Evolutionary conservation across 1,140 invertebrate genomes (phyloP).

Genomic region (Panulirus ornatus): DNA sequence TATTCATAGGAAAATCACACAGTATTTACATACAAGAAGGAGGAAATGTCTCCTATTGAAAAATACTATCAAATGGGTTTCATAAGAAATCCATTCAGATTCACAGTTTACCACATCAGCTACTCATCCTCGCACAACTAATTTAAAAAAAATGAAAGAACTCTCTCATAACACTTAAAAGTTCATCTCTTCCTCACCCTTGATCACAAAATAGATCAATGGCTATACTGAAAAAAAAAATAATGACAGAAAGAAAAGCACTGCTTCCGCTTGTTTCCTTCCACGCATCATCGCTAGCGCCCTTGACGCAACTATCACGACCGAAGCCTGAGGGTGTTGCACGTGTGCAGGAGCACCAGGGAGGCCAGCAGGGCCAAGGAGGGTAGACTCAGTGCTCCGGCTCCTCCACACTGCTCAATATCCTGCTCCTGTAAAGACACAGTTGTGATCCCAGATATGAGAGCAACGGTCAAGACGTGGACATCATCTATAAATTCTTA

Average conservation of each 20-base stretch:
- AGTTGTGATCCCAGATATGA: not conserved
- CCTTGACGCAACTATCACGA: slow-evolving; percentile 54
- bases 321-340: slow-evolving; percentile 21
- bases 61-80: slow-evolving; percentile 12
- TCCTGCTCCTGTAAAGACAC: slow-evolving; percentile 48
- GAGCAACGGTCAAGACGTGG: too few species aligned
- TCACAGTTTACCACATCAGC: slow-evolving; percentile 5
- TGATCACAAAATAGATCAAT: slow-evolving; percentile 39
- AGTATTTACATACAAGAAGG: slow-evolving; percentile 43
- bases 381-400: slow-evolving; percentile 38
- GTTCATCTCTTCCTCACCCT: slow-evolving; percentile 11
- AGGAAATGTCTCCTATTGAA: slow-evolving; percentile 30
- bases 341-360: slow-evolving; percentile 46
- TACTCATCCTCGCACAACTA: slow-evolving; percentile 31
- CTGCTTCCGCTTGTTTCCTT: slow-evolving; percentile 18
- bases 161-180: not conserved
- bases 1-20: slow-evolving; percentile 33
- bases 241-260: not conserved
- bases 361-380: slow-evolving; percentile 26
- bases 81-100: slow-evolving; percentile 11
- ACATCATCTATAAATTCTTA: not conserved
- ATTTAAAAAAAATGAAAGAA: not conserved
- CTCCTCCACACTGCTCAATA: slow-evolving; percentile 64
- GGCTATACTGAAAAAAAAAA: not conserved
- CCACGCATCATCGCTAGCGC: not conserved